A percentile compares a stretch with the other conserved stretches of the same genome.
phyloP scores from a whole-genome alignment of 2,888 invertebrate genomes.

The Microdon myrmicae region DNA sequence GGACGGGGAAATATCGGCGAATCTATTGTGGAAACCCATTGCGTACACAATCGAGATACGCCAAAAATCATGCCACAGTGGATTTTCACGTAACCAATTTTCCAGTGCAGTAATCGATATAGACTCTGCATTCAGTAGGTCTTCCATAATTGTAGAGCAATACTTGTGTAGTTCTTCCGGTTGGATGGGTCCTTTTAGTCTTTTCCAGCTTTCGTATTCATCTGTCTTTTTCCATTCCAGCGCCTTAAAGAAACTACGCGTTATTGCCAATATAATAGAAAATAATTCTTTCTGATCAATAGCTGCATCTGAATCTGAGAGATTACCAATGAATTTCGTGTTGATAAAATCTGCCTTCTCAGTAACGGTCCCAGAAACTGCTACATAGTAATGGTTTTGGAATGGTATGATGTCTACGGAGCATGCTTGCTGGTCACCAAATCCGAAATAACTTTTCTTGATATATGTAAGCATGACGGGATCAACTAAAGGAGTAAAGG shows the following conservation, averaged over 20 bases:
- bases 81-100: conserved; percentile 36
- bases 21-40: conserved; percentile 2
- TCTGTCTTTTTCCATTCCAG: conserved; percentile 30
- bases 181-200: conserved; percentile 6
- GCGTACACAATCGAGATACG: conserved; percentile 22
- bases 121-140: conserved; percentile 22
- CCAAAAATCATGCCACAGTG: conserved; percentile 33
- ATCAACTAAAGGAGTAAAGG: conserved; percentile 22
- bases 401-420: conserved; percentile 25
- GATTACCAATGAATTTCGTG: conserved; percentile 26
- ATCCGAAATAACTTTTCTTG: conserved; percentile 15
- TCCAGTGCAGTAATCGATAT: conserved; percentile 32
- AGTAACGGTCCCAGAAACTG: conserved; percentile 21
- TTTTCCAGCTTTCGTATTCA: conserved; percentile 30
- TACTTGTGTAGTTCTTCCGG: conserved; percentile 28
- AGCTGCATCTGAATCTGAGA: conserved; percentile 24
- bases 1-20: neutral
- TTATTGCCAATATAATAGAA: conserved; percentile 19
- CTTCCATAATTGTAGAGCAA: conserved; percentile 15
- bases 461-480: conserved; percentile 11
- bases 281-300: conserved; percentile 19
- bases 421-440: neutral
- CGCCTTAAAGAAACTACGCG: conserved; percentile 31
- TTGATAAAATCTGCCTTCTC: conserved; percentile 34
- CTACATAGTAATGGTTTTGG: conserved; percentile 28